phyloP scores from a whole-genome alignment of 2,888 invertebrate species.

The Caenorhabditis virilis region DNA sequence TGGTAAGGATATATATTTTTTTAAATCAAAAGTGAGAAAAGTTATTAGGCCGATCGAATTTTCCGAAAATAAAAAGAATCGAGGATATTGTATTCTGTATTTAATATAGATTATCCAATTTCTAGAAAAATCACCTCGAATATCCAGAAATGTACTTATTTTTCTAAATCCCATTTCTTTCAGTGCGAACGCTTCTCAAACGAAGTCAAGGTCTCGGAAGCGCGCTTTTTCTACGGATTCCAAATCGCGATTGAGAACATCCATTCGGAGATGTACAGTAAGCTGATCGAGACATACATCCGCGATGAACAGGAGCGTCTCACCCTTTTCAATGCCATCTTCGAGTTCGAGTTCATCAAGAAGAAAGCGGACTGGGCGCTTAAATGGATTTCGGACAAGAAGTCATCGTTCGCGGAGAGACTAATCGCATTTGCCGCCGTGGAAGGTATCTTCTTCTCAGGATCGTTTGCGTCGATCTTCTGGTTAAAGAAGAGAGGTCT shows the following conservation, averaged over 20 bases:
- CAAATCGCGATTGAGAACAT: constrained; percentile 97
- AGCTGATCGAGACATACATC: constrained; percentile 95
- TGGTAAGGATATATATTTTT: constrained; percentile 75
- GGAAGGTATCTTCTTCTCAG: constrained; percentile 98
- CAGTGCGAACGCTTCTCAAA: constrained; percentile 89
- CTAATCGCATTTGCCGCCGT: constrained; percentile 97
- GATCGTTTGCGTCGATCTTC: constrained; percentile 92
- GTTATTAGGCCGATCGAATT: too few relatives aligned
- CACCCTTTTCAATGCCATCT: constrained; percentile 89
- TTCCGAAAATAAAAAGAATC: too few relatives aligned
- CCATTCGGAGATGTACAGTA: constrained; percentile 98
- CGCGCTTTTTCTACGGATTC: constrained; percentile 96
- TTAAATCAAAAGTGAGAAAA: too few relatives aligned
- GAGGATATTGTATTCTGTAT: too few relatives aligned
- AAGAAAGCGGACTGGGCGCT: constrained; percentile 99
- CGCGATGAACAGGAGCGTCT: constrained; percentile 78
- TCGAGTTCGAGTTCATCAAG: constrained; percentile 92
- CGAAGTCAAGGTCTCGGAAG: constrained; percentile 94
- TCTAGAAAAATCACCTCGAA: neutral
- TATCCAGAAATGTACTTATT: neutral
- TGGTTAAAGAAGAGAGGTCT: constrained; percentile 97
- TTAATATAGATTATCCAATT: neutral
- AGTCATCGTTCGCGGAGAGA: constrained; percentile 88
- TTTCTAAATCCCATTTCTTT: too few relatives aligned
- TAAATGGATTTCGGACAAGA: constrained; percentile 87